Evolutionary conservation across 1,140 invertebrate genomes (phyloP), one percentile per base, ranked within the genome.

Genomic region (Microplitis demolitor): DNA sequence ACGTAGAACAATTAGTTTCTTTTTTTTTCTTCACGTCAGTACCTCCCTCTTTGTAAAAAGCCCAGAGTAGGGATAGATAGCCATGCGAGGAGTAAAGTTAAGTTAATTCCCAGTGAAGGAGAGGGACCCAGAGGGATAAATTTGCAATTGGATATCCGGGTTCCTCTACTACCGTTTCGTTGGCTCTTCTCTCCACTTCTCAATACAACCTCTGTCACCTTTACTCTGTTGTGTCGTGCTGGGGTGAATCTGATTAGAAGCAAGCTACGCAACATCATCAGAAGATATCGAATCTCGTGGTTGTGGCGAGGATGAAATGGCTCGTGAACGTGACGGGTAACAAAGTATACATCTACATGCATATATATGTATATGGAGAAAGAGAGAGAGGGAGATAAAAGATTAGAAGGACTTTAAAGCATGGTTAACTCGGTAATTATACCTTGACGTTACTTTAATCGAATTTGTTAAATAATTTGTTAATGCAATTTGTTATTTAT

Each of bases 1-100:
- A 45, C 74, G 79, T 79, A 74, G 75, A 77, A 78, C 82, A 83
- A 83, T 84, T 84, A 84, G 79, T 76, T 74, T 76, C 77, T 72
- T 81, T 79, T 82, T 81, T 78, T 74, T 66, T 61, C 11, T 68
- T 77, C 71, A 70, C 77, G 69, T 69, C 69, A 58, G 76, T 74
- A 69, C 69, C 69, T 37, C 34, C 60, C n/a, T 66, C 69, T 69
- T 14, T 37, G 14, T n/a, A 16, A 13, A 9, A 13, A 45, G 24
- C 24, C 24, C 24, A 6, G 14, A 14, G 63, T 16, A 33, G 63
- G 63, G 39, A 66, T 66, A 39, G 31, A 31, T 54, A 14, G n/a
- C 9, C 13, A 4, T 6, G 62, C 24, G 8, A 64, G 35, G 39
- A 45, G 39, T 45, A 11, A 45, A 45, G 39, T 39, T 8, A 3